These are phyloP conservation scores for Trilocha varians DNA, from an alignment of 2,888 invertebrate genomes.

Conservation along the genomic window DNA sequence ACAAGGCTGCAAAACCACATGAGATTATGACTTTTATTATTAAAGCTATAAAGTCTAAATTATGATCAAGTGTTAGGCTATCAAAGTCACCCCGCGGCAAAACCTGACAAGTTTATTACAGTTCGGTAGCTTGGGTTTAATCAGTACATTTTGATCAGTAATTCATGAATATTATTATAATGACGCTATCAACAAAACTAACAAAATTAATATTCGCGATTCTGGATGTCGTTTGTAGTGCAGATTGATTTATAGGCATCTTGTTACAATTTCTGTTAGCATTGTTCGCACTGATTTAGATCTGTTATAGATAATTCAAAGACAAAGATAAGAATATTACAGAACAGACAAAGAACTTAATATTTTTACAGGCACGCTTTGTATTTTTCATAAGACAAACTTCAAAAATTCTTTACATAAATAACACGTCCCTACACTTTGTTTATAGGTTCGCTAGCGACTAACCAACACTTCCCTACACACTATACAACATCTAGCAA, in stretches of 20 bases:
- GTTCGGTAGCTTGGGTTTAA: constrained; percentile 6
- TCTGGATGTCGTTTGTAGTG: not conserved
- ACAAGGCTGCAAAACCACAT: constrained; percentile 18
- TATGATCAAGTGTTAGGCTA: constrained; percentile 5
- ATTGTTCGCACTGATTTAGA: too few relatives aligned
- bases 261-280: not conserved
- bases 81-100: constrained; percentile 9
- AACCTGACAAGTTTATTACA: constrained; percentile 11
- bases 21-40: not conserved
- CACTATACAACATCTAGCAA: too few relatives aligned
- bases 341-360: too few relatives aligned
- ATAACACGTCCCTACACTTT: too few relatives aligned
- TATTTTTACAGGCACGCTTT: too few relatives aligned
- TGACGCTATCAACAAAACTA: constrained; percentile 1
- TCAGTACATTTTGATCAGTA: constrained; percentile 1
- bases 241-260: not conserved
- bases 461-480: too few relatives aligned
- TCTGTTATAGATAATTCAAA: too few relatives aligned
- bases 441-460: too few relatives aligned
- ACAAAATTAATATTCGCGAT: not conserved
- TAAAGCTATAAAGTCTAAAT: not conserved
- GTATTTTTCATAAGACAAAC: too few relatives aligned
- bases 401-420: too few relatives aligned
- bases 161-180: constrained; percentile 3
- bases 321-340: too few relatives aligned